Base-by-base conservation (phyloP, 2,888 invertebrate species). In the Agrotis segetum region DNA sequence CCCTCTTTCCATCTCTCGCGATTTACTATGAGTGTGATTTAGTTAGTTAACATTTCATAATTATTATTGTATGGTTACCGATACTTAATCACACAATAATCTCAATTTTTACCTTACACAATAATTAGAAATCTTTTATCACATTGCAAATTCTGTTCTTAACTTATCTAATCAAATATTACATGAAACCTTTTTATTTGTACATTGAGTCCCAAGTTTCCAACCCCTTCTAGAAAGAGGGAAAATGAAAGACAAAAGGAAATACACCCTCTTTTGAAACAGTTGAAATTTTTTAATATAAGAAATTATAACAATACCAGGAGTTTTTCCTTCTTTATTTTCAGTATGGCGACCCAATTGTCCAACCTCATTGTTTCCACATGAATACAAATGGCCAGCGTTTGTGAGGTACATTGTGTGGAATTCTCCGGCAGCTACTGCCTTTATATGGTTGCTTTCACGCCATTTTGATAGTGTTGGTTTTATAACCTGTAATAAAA, bases 351-450 rank as follows among this genome's bases (percentile, higher is more conserved):
- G 98, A 7, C 99, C 99, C 67, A 99, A 96, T 92, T 99, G 99
- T 1, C 99, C 98, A 87, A 97, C 97, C 88, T 99, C 99, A 96
- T 99, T 99, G 90, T 97, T 98, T 1, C 99, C 99, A 96, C 99
- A 99, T 2, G 99, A 98, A 93, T 97, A 99, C 9, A 99, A 96
- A 86, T 97, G 97, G 14, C 99, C 99, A 89, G 97, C 97, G 72
- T 96, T 95, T 0, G 98, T 97, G 0, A 99, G 95, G 79, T 99
- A 97, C 17, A 99, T 91, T 0, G 98, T 98, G 91, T 99, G 99
- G 83, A 97, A 97, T 85, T 98, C 97, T 29, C 99, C 99, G 86
- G 99, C 98, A 7, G 98, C 97, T 60, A 97, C 96, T 67, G 96
- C 92, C 60, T 92, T 90, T 3, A 97, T 93, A 79, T 95, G 93